Evolutionary conservation across 1,140 invertebrate genomes (phyloP), one percentile per base, ranked within the genome.

Genomic region (Nasonia longicornis): DNA sequence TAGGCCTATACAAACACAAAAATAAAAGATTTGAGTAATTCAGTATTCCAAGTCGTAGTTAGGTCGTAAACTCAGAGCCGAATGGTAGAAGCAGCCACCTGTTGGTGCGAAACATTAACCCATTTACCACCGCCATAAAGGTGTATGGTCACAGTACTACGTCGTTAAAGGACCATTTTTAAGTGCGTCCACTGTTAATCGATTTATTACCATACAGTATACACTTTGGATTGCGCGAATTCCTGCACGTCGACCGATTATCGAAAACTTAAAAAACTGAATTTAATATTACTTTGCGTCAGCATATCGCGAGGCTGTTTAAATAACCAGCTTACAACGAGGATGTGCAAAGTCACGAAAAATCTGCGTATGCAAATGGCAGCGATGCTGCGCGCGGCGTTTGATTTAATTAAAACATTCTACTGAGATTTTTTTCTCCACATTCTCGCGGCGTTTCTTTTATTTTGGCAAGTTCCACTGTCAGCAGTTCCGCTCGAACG

Each of bases 31-130:
- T 78, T 79, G 52, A 82, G 81, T 78, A 69, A 82, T 82, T 82
- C 64, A 70, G 81, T 82, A 82, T 79, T 89, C 87, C 86, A 89
- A 84, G 85, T 88, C 74, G 84, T 87, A 88, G 86, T 89, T 88
- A 88, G 89, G 86, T 86, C 85, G 87, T 88, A 88, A 90, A 86
- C 85, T 88, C 83, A 85, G 84, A 87, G 87, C 87, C 86, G 85
- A 90, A 89, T 90, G 87, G 78, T 67, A 83, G 78, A 83, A 82
- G 87, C 87, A 82, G 85, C 90, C 90, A 90, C 90, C 89, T 90
- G 90, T 91, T 90, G 90, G 86, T 85, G 87, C 86, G 86, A 90
- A 89, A 90, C 89, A 90, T 90, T 90, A 90, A 90, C 87, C 89
- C 87, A 90, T 91, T 89, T 90, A 89, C 88, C 87, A 87, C 85